phyloP scores from a whole-genome alignment of 2,888 invertebrate genomes.

The Steinernema scapterisci region DNA sequence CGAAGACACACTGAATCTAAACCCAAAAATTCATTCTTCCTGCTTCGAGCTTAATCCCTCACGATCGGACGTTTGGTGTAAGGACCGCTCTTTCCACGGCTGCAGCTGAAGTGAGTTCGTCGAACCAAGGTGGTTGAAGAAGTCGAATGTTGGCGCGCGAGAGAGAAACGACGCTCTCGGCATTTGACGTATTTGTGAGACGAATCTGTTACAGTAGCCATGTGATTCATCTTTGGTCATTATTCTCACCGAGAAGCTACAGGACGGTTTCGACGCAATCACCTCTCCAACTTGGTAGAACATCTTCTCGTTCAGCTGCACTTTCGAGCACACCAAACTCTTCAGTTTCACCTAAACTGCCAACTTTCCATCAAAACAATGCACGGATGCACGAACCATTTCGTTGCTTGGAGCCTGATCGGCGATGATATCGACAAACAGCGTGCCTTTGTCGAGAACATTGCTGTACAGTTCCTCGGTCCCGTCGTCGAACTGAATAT shows the following conservation, averaged over 20 bases:
- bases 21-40: not conserved
- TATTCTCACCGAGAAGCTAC: not conserved
- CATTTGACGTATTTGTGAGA: not conserved
- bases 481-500: slow-evolving; percentile 22
- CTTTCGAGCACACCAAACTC: not conserved
- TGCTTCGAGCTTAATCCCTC: not conserved
- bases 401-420: slow-evolving; percentile 20
- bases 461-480: not conserved
- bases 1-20: not conserved
- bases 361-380: too few species aligned
- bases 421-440: not conserved
- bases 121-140: slow-evolving; percentile 23
- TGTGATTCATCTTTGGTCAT: not conserved
- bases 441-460: not conserved
- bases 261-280: not conserved
- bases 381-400: not conserved
- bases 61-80: not conserved
- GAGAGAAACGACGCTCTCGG: not conserved
- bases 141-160: slow-evolving; percentile 17
- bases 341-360: not conserved
- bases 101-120: not conserved
- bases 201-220: slow-evolving; percentile 16
- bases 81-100: not conserved
- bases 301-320: not conserved
- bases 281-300: slow-evolving; percentile 1